Evolutionary conservation across 2,888 invertebrate species (phyloP).

Genomic region (Acrobeloides nanus): DNA sequence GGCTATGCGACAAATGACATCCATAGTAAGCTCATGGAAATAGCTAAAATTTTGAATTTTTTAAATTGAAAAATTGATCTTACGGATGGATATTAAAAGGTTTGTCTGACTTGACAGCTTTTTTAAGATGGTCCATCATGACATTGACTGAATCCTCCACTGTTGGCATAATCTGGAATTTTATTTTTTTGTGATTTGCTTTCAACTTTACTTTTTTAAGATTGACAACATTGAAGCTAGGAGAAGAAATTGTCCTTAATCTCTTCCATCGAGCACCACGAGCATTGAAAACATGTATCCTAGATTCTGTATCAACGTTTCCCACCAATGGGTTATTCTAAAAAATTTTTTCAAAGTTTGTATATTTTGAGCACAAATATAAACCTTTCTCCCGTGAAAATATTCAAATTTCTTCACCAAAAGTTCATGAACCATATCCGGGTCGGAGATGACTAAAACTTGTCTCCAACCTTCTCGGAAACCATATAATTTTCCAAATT

Average conservation of each 20-base stretch:
- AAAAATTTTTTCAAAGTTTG: too few relatives aligned
- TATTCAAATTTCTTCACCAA: conserved; percentile 54
- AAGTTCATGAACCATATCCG: conserved; percentile 53
- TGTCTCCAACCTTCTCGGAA: conserved; percentile 15
- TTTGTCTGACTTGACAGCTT: conserved; percentile 39
- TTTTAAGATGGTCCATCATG: conserved; percentile 54
- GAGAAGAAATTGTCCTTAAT: conserved; percentile 57
- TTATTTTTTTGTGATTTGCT: background rate
- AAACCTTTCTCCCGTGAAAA: conserved; percentile 12
- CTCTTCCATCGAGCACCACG: conserved; percentile 59
- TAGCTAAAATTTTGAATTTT: conserved; percentile 16
- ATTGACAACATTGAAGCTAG: conserved; percentile 58
- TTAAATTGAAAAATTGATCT: conserved; percentile 4
- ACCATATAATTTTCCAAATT: conserved; percentile 18
- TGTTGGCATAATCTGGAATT: conserved; percentile 53
- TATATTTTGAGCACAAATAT: too few relatives aligned
- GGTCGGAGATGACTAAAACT: conserved; percentile 54
- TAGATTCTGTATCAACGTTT: conserved; percentile 32
- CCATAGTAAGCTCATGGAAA: conserved; percentile 59
- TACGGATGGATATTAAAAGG: conserved; percentile 55
- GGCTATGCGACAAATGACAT: conserved; percentile 59
- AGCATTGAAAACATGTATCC: conserved; percentile 54
- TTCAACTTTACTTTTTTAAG: conserved; percentile 56
- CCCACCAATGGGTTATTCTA: conserved; percentile 26
- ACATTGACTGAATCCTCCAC: conserved; percentile 55